phyloP scores from a whole-genome alignment of 2,113 vertebrate genomes.

The Origma solitaria region DNA sequence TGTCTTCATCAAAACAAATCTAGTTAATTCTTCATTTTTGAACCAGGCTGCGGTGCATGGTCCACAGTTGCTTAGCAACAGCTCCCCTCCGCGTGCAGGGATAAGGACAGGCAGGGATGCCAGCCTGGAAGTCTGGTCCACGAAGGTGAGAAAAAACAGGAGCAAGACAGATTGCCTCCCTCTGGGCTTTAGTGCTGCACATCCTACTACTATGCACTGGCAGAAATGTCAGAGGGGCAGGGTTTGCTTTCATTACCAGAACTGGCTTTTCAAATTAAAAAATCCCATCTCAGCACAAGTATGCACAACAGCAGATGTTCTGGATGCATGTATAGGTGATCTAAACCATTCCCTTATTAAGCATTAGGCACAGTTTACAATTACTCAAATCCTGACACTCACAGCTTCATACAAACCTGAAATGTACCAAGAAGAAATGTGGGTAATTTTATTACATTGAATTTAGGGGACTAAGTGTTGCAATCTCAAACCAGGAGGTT shows the following conservation, averaged over 20 bases:
- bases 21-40: neutral
- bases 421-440: neutral
- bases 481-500: neutral
- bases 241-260: neutral
- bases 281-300: neutral
- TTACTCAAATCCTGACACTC: neutral
- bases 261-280: neutral
- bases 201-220: neutral
- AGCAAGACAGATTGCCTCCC: neutral
- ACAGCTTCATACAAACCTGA: neutral
- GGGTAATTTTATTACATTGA: neutral
- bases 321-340: neutral
- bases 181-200: neutral
- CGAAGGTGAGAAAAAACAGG: neutral
- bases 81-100: neutral
- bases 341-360: neutral
- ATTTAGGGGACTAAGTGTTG: neutral
- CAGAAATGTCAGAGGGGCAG: neutral
- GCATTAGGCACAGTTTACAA: neutral
- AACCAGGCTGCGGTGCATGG: neutral
- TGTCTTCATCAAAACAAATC: slow-evolving; percentile 21
- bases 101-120: neutral
- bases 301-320: accelerated
- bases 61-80: slow-evolving; percentile 45
- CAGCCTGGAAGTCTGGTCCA: neutral